Percentiles rank a stretch among this genome's conserved stretches.
Evolutionary conservation across 2,113 vertebrate genomes (phyloP).

Genomic region (Ciconia boyciana): DNA sequence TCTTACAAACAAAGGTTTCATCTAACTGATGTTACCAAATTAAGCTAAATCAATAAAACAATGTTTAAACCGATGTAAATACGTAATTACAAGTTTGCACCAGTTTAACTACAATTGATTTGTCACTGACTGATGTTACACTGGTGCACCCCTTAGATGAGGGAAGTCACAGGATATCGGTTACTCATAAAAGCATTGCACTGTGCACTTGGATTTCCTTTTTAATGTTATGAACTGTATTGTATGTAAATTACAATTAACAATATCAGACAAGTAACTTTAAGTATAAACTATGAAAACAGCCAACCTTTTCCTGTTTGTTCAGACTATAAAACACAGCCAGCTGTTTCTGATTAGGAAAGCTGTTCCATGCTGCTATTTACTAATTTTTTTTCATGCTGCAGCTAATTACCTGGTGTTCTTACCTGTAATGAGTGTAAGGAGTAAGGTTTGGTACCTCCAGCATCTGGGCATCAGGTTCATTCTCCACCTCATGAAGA

Average conservation of each 20-base stretch:
- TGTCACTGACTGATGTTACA: slow-evolving; percentile 6
- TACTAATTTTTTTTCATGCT: neutral
- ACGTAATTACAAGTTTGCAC: slow-evolving; percentile 38
- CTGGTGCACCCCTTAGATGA: neutral
- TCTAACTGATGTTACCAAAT: slow-evolving; percentile 15
- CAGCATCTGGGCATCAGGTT: slow-evolving; percentile 84
- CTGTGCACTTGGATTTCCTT: neutral
- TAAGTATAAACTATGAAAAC: neutral
- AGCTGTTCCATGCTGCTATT: neutral
- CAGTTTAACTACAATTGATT: slow-evolving; percentile 30
- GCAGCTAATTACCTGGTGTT: neutral
- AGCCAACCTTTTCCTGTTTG: neutral
- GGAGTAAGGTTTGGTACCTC: slow-evolving; percentile 90
- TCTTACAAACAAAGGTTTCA: slow-evolving; percentile 51
- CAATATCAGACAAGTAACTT: neutral
- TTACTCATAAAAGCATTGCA: neutral
- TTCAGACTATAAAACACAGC: neutral
- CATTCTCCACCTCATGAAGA: slow-evolving; percentile 86
- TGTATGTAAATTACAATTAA: neutral
- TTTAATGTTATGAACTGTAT: neutral
- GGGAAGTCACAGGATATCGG: neutral
- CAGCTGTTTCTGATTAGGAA: neutral
- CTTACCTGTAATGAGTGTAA: slow-evolving; percentile 94
- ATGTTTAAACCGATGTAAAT: slow-evolving; percentile 21
- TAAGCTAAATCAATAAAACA: slow-evolving; percentile 5